Percentiles rank a stretch among this genome's conserved stretches.
Conservation (phyloP, 2,113 vertebrate genomes). For the Plotosus lineatus region DNA sequence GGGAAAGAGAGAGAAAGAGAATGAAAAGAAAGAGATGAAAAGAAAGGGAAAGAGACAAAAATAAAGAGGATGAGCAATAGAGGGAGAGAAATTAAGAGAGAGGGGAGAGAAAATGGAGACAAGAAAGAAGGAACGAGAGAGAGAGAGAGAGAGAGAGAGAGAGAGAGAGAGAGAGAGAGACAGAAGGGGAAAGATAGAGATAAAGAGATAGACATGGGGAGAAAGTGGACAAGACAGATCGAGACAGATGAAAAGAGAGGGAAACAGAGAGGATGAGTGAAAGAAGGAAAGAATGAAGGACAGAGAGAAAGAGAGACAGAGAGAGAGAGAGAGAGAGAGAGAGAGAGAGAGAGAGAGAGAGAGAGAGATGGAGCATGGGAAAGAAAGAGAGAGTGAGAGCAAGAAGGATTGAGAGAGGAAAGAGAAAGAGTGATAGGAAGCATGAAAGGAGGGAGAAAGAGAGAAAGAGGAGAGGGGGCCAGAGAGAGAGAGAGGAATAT, state of each 20-base stretch:
- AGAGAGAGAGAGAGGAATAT: neutral
- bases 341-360: neutral
- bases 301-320: neutral
- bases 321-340: neutral
- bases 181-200: too few relatives aligned
- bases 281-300: neutral
- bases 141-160: neutral
- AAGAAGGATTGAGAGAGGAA: neutral
- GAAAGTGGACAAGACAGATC: neutral
- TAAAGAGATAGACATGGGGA: neutral
- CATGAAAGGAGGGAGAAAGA: neutral
- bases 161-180: neutral
- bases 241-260: neutral
- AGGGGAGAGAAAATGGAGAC: too few relatives aligned
- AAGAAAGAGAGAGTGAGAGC: neutral
- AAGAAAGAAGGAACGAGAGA: too few relatives aligned
- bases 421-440: neutral
- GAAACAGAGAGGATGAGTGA: neutral
- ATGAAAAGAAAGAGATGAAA: neutral
- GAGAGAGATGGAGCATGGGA: too few relatives aligned
- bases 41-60: neutral
- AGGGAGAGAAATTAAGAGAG: neutral
- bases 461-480: neutral
- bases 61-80: conserved; percentile 36
- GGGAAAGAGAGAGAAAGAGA: neutral